A percentile compares a stretch with the other conserved stretches of the same genome.
Evolutionary conservation across 2,888 invertebrate species (phyloP).

Genomic region (Gymnosoma rotundatum): DNA sequence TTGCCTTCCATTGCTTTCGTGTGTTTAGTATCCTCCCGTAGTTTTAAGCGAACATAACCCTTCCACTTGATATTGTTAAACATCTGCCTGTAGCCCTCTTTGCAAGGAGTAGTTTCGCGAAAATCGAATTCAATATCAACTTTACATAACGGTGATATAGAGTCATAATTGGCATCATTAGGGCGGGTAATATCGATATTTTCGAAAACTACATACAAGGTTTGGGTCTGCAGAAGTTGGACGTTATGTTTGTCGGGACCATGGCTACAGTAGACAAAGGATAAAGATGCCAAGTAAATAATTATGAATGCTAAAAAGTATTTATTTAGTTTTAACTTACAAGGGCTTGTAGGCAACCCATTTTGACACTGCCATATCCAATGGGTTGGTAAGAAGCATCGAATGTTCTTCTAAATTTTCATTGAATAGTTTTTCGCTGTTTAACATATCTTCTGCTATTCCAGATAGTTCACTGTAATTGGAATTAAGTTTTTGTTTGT

Average conservation of each 20-base stretch:
- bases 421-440: constrained; percentile 76
- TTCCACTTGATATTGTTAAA: constrained; percentile 79
- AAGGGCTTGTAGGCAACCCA: constrained; percentile 84
- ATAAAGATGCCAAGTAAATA: no score
- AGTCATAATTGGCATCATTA: constrained; percentile 84
- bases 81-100: constrained; percentile 74
- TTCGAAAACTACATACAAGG: constrained; percentile 88
- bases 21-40: constrained; percentile 75
- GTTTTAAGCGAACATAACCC: constrained; percentile 79
- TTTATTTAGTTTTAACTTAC: constrained; percentile 74
- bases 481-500: neutral
- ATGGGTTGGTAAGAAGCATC: constrained; percentile 87
- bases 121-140: constrained; percentile 84
- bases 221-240: constrained; percentile 85
- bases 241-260: constrained; percentile 79
- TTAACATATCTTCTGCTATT: constrained; percentile 76
- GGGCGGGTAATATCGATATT: constrained; percentile 88
- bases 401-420: constrained; percentile 83
- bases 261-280: constrained; percentile 74
- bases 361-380: constrained; percentile 86
- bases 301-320: neutral
- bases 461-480: constrained; percentile 76
- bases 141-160: constrained; percentile 84
- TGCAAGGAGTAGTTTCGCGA: constrained; percentile 77
- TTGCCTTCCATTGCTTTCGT: constrained; percentile 6